These are phyloP conservation scores for Phocides pigmalion DNA, from an alignment of 1,140 invertebrate species.

Conservation along the genomic window DNA sequence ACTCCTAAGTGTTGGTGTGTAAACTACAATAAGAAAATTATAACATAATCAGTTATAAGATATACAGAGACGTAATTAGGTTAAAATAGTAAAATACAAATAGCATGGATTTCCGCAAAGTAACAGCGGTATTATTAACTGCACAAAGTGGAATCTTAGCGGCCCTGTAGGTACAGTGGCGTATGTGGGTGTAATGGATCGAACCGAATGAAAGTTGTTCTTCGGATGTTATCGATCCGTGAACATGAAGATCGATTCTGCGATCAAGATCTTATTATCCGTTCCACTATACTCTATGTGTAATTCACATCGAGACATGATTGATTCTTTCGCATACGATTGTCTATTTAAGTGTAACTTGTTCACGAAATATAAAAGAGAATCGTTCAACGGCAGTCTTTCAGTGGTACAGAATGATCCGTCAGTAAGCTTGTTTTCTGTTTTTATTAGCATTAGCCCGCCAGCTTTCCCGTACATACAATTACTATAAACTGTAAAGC, in stretches of 20 bases:
- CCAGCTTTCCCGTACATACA: too few species aligned
- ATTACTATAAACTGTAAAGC: too few species aligned
- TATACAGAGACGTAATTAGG: too few species aligned
- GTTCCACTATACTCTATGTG: constrained; percentile 35
- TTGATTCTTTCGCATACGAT: constrained; percentile 13
- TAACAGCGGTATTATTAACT: too few species aligned
- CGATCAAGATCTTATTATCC: constrained; percentile 52
- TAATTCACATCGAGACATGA: constrained; percentile 44
- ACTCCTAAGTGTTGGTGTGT: too few species aligned
- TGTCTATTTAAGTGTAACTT: constrained; percentile 3
- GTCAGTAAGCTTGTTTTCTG: too few species aligned
- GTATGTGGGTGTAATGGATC: constrained; percentile 74
- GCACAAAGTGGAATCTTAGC: constrained; percentile 56
- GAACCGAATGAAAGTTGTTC: constrained; percentile 72
- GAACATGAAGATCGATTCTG: constrained; percentile 64
- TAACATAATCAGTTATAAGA: too few species aligned
- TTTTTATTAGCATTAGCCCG: too few species aligned
- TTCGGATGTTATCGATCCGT: constrained; percentile 76
- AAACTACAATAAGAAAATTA: too few species aligned
- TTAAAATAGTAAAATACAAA: too few species aligned
- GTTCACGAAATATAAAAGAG: background rate
- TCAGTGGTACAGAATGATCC: background rate
- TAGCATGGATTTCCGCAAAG: too few species aligned
- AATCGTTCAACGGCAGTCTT: too few species aligned
- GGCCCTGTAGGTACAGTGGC: constrained; percentile 47